These are phyloP conservation scores for Oenanthe melanoleuca DNA, from an alignment of 2,113 vertebrate genomes.

Conservation along the genomic window DNA sequence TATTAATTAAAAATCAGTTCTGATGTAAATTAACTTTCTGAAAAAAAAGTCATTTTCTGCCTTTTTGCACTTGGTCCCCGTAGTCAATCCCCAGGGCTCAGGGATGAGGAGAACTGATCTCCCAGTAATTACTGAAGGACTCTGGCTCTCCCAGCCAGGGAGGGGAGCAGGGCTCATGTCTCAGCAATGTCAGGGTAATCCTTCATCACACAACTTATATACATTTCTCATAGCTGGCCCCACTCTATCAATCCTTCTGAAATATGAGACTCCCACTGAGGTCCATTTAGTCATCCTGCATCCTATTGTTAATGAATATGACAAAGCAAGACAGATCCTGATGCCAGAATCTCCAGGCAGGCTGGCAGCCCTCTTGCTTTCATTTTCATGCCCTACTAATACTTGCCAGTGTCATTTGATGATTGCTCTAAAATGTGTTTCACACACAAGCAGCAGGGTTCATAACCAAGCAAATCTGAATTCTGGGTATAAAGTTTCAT, in stretches of 20 bases:
- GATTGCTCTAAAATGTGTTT: background rate
- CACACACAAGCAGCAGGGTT: background rate
- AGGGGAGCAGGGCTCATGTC: background rate
- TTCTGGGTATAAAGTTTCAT: background rate
- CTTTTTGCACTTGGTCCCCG: accelerated
- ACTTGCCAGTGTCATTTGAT: background rate
- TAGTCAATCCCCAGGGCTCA: background rate
- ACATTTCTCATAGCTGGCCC: background rate
- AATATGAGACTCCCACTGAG: constrained; percentile 1
- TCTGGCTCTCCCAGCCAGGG: background rate
- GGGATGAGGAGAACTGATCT: background rate
- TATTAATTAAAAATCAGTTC: background rate
- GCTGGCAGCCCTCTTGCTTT: background rate
- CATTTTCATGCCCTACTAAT: background rate
- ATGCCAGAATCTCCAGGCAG: background rate
- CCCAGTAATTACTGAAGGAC: background rate
- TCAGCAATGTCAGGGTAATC: background rate
- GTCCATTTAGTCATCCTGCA: background rate
- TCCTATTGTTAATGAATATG: constrained; percentile 1
- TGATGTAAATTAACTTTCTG: background rate
- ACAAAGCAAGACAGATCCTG: constrained; percentile 10
- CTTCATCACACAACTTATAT: background rate
- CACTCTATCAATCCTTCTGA: background rate
- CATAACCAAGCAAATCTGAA: background rate
- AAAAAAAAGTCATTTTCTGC: background rate